Base-by-base conservation (phyloP, 1,140 invertebrate species). In the Whitmania pigra region DNA sequence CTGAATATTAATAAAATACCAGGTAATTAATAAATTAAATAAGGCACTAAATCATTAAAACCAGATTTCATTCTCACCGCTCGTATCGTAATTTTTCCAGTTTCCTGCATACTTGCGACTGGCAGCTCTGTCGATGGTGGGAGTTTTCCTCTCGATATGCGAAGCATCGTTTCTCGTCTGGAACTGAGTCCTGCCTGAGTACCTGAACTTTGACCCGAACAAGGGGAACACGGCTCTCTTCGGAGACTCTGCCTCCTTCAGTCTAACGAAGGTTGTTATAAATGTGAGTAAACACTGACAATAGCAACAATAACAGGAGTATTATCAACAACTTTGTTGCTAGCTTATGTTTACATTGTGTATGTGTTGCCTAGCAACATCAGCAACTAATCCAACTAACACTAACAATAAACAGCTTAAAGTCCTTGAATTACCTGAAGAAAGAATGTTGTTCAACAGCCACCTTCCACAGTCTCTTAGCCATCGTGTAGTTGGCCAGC, bases 391-490 rank as follows among this genome's bases (percentile, higher is more conserved):
- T 36, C 31, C 31, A 36, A 6, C 31, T 6, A 13, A 49, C 15
- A 49, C 5, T 11, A 49, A 7, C 31, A 49, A 49, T 11, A 49
- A 43, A 43, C 40, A 43, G 13, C n/a, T n/a, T n/a, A n/a, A 36
- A 36, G 31, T 36, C 31, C 31, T 36, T 36, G 2, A 49, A 11
- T 49, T 17, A 93, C 90, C 93, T 89, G 86, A 99, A 99, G 88
- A 99, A 99, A 67, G 95, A 96, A 80, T 99, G 97, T 85, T 99
- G 94, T 80, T 99, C 96, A 0, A 98, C 95, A 81, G 93, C 97
- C 22, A 92, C 94, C 84, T 98, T 97, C 96, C 96, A 99, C 15
- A 98, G 83, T 78, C 95, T 90, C 84, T 99, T 99, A 49, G 97
- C 95, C 71, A 92, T 88, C 78, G 90, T 88, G 79, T 97, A 93